Evolutionary conservation across 1,140 invertebrate species (phyloP), one percentile per base, ranked within the genome.

Genomic region (Lerema accius): DNA sequence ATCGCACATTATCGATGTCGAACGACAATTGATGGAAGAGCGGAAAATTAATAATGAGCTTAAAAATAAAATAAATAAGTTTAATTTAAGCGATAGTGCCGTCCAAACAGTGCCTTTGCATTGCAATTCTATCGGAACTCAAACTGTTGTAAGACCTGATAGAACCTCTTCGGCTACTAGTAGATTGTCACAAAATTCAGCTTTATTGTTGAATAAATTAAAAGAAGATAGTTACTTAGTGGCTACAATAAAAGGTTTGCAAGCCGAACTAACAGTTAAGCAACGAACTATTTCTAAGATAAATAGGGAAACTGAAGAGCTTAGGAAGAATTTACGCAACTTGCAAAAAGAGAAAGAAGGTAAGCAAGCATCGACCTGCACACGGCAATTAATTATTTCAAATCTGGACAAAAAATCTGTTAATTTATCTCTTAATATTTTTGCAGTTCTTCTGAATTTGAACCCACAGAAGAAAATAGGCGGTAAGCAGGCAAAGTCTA

Each of bases 181-280:
- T 32, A 88, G 91, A 64, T 69, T 92, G 32, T 89, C 91, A 35
- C 91, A 92, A 66, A 93, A 92, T 70, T 92, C 92, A 48, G 84
- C 92, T 3, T 82, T 92, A 64, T 84, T 92, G 43, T 90, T 92
- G n/a, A 92, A 92, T 76, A 86, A 89, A 71, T 79, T 92, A 1
- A 95, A 95, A 80, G 94, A 95, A 70, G 95, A 96, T 63, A 91
- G 94, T 3, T 95, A 96, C 86, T 85, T 96, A 5, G 80, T 96
- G 9, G 95, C 95, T 0, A 96, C 95, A 0, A 95, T 96, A 74
- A 92, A 95, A 48, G 95, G 95, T 0, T 86, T 96, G 64, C 95
- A 96, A 76, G 78, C 94, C 0, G 95, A 96, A 77, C 67, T 96
- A 35, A 91, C 92, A 4, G 93, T 93, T 26, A 96, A 96, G 74